Percentiles rank a stretch among this genome's conserved stretches.
These are phyloP conservation scores for Phyllotreta cruciferae DNA, from an alignment of 2,888 invertebrate genomes.

Conservation along the genomic window DNA sequence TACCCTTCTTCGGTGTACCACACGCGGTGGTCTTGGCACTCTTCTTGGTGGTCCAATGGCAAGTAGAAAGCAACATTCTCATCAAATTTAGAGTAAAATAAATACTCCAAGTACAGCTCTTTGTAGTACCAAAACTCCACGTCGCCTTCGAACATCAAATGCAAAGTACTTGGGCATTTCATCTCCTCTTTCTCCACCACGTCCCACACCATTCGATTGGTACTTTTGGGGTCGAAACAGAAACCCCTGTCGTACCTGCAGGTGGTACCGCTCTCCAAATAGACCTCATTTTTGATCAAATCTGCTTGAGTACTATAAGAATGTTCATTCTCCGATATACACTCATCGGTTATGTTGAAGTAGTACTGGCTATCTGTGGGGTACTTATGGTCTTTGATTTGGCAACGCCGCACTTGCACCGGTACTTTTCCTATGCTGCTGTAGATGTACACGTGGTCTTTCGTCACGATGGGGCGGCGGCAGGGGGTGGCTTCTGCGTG, in stretches of 20 bases:
- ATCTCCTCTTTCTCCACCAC: slow-evolving; percentile 8
- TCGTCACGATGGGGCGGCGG: slow-evolving; percentile 22
- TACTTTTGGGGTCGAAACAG: slow-evolving; percentile 28
- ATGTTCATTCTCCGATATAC: too few species aligned
- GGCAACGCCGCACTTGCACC: slow-evolving; percentile 26
- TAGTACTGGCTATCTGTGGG: slow-evolving; percentile 8
- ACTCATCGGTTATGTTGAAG: slow-evolving; percentile 28
- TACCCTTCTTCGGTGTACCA: slow-evolving; percentile 26
- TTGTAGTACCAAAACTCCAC: slow-evolving; percentile 32
- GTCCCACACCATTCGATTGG: slow-evolving; percentile 27
- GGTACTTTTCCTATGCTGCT: slow-evolving; percentile 20
- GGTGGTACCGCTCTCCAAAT: slow-evolving; percentile 19
- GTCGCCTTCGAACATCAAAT: slow-evolving; percentile 24
- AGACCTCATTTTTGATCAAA: slow-evolving; percentile 22
- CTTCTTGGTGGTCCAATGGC: slow-evolving; percentile 1
- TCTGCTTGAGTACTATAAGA: slow-evolving; percentile 28
- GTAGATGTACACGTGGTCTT: slow-evolving; percentile 21
- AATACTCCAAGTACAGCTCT: slow-evolving; percentile 14
- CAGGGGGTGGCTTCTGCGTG: slow-evolving; percentile 11
- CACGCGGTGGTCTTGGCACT: slow-evolving; percentile 24
- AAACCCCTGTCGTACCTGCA: slow-evolving; percentile 33
- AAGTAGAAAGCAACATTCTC: slow-evolving; percentile 25
- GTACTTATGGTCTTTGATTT: slow-evolving; percentile 20
- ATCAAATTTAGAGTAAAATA: slow-evolving; percentile 19
- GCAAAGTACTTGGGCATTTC: slow-evolving; percentile 23